Percentiles rank a stretch among this genome's conserved stretches.
These are phyloP conservation scores for Cryptotis parvus DNA, from an alignment of 2,113 vertebrate species.

Conservation along the genomic window DNA sequence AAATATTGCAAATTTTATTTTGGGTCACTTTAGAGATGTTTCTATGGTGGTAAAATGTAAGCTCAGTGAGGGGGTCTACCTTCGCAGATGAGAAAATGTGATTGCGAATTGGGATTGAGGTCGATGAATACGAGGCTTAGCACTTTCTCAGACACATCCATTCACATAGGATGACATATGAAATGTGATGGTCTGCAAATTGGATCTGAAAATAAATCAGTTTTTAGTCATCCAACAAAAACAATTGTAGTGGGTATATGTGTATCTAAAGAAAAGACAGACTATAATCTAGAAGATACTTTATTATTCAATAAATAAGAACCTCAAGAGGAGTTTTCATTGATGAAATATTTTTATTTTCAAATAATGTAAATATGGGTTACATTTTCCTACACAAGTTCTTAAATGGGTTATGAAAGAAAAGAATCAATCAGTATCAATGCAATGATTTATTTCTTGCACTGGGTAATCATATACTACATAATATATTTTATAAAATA, in stretches of 20 bases:
- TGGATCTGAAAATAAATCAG: neutral
- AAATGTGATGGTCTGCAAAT: neutral
- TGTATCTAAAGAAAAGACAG: neutral
- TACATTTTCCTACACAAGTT: neutral
- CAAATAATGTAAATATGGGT: slow-evolving; percentile 1
- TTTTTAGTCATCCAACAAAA: neutral
- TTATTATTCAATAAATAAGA: neutral
- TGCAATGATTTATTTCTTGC: neutral
- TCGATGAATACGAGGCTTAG: no score
- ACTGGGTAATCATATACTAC: neutral
- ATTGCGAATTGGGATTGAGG: neutral
- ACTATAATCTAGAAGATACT: neutral
- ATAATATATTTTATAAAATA: no score
- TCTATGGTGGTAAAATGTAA: neutral
- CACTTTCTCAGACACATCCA: neutral
- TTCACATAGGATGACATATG: neutral
- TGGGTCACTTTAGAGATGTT: neutral
- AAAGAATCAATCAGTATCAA: neutral
- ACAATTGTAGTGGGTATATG: neutral
- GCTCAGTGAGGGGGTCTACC: neutral
- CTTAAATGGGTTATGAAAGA: neutral
- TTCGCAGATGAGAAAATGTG: neutral
- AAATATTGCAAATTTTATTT: neutral
- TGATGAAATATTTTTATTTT: neutral
- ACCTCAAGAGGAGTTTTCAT: neutral